These are phyloP conservation scores for Sebastolobus alascanus DNA, from an alignment of 2,797 vertebrate species.

Conservation along the genomic window DNA sequence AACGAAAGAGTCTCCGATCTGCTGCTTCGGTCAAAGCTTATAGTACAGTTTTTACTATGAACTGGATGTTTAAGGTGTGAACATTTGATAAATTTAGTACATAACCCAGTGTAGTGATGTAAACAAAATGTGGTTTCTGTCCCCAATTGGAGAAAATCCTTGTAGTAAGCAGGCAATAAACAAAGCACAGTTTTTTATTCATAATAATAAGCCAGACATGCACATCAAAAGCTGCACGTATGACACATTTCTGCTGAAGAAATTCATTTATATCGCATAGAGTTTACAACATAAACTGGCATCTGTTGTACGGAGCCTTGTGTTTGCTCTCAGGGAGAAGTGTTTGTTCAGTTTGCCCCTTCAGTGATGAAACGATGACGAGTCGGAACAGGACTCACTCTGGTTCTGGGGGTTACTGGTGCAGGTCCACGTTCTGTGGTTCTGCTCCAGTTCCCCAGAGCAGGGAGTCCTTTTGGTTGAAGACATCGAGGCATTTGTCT, in stretches of 20 bases:
- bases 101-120: neutral
- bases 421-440: constrained; percentile 82
- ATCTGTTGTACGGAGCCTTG: neutral
- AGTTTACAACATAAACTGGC: neutral
- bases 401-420: constrained; percentile 50
- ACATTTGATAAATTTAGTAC: neutral
- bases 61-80: neutral
- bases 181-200: neutral
- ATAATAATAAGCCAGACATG: neutral
- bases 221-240: neutral
- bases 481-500: constrained; percentile 98
- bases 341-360: constrained; percentile 32
- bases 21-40: neutral
- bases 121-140: neutral
- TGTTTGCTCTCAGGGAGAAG: neutral
- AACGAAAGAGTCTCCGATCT: fast-evolving
- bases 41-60: neutral
- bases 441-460: constrained; percentile 68
- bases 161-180: neutral
- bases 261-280: neutral
- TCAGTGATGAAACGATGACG: constrained; percentile 84
- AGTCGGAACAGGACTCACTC: constrained; percentile 76
- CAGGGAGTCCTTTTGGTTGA: constrained; percentile 75
- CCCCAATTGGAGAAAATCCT: neutral
- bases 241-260: neutral